Percentiles rank a stretch among this genome's conserved stretches.
phyloP scores from a whole-genome alignment of 2,113 vertebrate genomes.

The Anarrhichthys ocellatus region DNA sequence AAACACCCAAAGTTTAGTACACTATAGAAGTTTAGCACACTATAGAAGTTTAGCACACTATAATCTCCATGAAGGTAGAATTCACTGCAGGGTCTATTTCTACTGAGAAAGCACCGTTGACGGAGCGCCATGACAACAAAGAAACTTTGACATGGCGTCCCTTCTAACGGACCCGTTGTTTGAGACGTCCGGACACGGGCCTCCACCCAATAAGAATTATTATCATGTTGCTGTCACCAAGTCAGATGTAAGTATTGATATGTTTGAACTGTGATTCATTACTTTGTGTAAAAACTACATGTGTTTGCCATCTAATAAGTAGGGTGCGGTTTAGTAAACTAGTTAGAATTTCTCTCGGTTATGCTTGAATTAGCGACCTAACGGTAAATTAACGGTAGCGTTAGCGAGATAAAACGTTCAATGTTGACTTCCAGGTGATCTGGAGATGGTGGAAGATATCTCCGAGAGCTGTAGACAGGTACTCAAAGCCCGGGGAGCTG shows the following conservation, averaged over 20 bases:
- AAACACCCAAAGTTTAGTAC: too few relatives aligned
- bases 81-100: neutral
- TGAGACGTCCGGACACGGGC: slow-evolving; percentile 78
- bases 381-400: too few relatives aligned
- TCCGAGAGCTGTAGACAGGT: slow-evolving; percentile 74
- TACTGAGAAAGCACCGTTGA: slow-evolving; percentile 62
- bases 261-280: too few relatives aligned
- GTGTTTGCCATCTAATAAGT: neutral
- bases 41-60: neutral
- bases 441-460: slow-evolving; percentile 91
- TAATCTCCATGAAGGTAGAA: neutral
- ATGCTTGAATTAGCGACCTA: too few relatives aligned
- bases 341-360: too few relatives aligned
- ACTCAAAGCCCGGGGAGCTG: slow-evolving; percentile 83
- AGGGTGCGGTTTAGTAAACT: too few relatives aligned
- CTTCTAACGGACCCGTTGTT: slow-evolving; percentile 77
- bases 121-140: slow-evolving; percentile 62
- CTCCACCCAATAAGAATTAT: slow-evolving; percentile 81
- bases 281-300: neutral
- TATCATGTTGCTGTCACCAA: slow-evolving; percentile 81
- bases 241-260: slow-evolving; percentile 77
- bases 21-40: too few relatives aligned
- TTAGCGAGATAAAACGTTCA: too few relatives aligned
- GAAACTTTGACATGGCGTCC: slow-evolving; percentile 66
- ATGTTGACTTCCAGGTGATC: slow-evolving; percentile 75